Percentiles rank a stretch among this genome's conserved stretches.
Evolutionary conservation across 1,140 invertebrate genomes (phyloP).

Genomic region (Bombus haemorrhoidalis): DNA sequence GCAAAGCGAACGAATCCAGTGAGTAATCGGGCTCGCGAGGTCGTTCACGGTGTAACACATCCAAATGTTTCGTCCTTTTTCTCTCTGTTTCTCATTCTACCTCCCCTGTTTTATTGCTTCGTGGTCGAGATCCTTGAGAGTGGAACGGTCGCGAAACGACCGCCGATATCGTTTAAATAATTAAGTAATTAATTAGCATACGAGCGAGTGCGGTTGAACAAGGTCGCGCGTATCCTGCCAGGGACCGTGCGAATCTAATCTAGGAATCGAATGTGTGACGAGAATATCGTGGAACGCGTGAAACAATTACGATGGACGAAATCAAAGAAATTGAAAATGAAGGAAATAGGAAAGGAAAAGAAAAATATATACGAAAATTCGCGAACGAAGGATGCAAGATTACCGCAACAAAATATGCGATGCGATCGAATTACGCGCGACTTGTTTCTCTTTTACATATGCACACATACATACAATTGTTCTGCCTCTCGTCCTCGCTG

Average conservation of each 20-base stretch:
- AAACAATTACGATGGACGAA: conserved; percentile 27
- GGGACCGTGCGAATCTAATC: conserved; percentile 44
- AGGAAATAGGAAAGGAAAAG: background rate
- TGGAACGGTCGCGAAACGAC: conserved; percentile 15
- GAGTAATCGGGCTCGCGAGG: background rate
- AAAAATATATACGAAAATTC: background rate
- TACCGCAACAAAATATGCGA: conserved; percentile 21
- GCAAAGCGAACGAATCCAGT: background rate
- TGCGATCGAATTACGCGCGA: background rate
- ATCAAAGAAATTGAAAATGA: background rate
- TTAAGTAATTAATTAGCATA: conserved; percentile 34
- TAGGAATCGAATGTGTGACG: conserved; percentile 42
- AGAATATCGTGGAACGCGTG: conserved; percentile 31
- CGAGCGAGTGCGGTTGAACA: background rate
- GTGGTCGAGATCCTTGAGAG: conserved; percentile 50
- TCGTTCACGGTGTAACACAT: conserved; percentile 22
- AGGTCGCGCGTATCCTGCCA: background rate
- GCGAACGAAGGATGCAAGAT: background rate
- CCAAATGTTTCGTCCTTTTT: background rate
- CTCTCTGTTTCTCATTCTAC: conserved; percentile 10
- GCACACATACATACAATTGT: background rate
- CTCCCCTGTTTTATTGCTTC: conserved; percentile 64
- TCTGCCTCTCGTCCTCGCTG: background rate
- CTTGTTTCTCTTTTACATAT: background rate
- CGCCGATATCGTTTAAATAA: conserved; percentile 35